Conservation (phyloP, 2,113 vertebrate genomes). For the Gambusia affinis region DNA sequence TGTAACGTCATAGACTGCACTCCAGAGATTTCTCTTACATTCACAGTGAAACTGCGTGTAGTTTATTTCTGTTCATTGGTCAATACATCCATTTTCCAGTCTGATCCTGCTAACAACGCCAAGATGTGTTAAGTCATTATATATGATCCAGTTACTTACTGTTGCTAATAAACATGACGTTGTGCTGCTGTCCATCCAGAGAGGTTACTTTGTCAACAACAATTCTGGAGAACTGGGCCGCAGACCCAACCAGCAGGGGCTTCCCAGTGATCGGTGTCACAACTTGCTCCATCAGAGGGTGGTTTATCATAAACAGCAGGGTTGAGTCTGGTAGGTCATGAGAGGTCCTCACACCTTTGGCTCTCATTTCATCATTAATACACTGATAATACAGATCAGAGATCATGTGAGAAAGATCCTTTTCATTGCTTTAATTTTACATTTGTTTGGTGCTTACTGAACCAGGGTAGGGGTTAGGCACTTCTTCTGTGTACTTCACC, state of each 20-base stretch:
- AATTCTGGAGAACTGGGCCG: slow-evolving; percentile 23
- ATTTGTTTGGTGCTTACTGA: slow-evolving; percentile 17
- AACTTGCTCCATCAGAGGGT: slow-evolving; percentile 28
- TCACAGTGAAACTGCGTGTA: too few species aligned
- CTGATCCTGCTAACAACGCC: too few species aligned
- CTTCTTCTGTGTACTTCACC: slow-evolving; percentile 20
- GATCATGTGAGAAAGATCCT: neutral
- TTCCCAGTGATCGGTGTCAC: slow-evolving; percentile 16
- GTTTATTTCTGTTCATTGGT: too few species aligned
- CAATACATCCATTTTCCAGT: too few species aligned
- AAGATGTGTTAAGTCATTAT: too few species aligned
- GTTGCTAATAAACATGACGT: slow-evolving; percentile 38
- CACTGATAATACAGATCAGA: slow-evolving; percentile 23
- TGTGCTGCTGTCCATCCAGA: slow-evolving; percentile 18
- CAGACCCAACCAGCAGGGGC: slow-evolving; percentile 25
- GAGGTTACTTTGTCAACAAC: slow-evolving; percentile 32
- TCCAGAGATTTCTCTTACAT: too few species aligned
- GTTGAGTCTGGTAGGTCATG: slow-evolving; percentile 13
- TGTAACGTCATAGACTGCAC: too few species aligned
- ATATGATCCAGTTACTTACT: neutral
- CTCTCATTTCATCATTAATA: slow-evolving; percentile 26
- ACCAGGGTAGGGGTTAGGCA: slow-evolving; percentile 25
- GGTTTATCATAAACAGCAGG: slow-evolving; percentile 27
- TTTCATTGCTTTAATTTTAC: neutral
- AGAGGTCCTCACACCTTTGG: slow-evolving; percentile 11